A percentile compares a stretch with the other conserved stretches of the same genome.
Evolutionary conservation across 2,113 vertebrate genomes (phyloP).

Genomic region (Mobula hypostoma): DNA sequence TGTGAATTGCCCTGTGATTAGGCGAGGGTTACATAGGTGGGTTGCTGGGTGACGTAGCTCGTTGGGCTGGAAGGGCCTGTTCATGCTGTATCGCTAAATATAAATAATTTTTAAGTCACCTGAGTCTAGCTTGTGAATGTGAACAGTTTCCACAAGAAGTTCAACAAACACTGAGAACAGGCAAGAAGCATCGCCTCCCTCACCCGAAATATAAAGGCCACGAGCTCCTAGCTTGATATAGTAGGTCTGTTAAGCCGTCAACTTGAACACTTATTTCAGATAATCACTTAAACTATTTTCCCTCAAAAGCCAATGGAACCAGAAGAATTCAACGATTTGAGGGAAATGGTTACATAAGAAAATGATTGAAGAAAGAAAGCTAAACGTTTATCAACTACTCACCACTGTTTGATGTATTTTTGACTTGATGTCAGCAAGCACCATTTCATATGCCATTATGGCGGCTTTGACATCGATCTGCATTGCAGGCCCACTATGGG

Average conservation of each 20-base stretch:
- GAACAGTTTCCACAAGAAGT: neutral
- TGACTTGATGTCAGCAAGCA: neutral
- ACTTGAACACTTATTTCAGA: neutral
- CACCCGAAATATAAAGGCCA: neutral
- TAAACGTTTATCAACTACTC: neutral
- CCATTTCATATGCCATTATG: neutral
- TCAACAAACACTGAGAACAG: neutral
- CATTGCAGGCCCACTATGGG: neutral
- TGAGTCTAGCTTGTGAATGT: neutral
- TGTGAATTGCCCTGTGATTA: no score
- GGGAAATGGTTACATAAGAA: neutral
- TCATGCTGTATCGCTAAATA: no score
- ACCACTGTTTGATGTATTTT: slow-evolving; percentile 30
- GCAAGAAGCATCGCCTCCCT: neutral
- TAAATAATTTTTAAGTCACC: neutral
- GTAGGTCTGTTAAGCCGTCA: neutral
- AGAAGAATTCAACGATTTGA: neutral
- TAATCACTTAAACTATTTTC: neutral
- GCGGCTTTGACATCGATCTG: slow-evolving; percentile 24
- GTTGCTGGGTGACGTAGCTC: no score
- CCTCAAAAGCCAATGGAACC: neutral
- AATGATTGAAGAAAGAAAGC: no score
- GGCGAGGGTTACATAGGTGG: no score
- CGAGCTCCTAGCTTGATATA: neutral
- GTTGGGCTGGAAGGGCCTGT: no score